Evolutionary conservation across 2,113 vertebrate genomes (phyloP).

Genomic region (human): DNA sequence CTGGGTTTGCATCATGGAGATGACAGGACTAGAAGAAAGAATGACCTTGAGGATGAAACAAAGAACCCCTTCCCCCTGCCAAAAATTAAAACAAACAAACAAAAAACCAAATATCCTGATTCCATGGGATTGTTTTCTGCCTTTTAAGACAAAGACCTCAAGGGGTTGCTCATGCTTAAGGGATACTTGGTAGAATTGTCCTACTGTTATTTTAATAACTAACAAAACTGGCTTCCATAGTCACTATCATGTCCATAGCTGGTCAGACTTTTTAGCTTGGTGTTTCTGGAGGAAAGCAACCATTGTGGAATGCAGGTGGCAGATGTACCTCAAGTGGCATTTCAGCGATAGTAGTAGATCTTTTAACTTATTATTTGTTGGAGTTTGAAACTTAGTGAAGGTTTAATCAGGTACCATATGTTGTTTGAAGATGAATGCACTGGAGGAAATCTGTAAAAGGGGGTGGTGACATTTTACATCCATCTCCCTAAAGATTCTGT

Average conservation of each 20-base stretch:
- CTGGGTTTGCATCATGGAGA: background rate
- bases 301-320: background rate
- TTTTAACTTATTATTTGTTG: background rate
- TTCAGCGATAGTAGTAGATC: background rate
- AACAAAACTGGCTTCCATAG: background rate
- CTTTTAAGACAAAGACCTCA: background rate
- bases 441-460: background rate
- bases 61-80: background rate
- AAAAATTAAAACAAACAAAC: background rate
- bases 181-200: background rate
- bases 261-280: background rate
- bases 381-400: background rate
- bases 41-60: background rate
- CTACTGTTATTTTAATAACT: background rate
- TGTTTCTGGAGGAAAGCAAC: background rate
- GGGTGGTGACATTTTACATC: background rate
- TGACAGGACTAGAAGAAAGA: background rate
- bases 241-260: fast-evolving
- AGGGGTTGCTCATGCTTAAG: background rate
- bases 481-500: background rate
- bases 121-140: background rate
- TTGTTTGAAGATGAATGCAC: background rate
- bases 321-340: background rate
- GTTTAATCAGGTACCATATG: background rate
- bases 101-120: background rate